Conservation (phyloP, 2,888 invertebrate species). For the Lepidocyrtinus sp. region DNA sequence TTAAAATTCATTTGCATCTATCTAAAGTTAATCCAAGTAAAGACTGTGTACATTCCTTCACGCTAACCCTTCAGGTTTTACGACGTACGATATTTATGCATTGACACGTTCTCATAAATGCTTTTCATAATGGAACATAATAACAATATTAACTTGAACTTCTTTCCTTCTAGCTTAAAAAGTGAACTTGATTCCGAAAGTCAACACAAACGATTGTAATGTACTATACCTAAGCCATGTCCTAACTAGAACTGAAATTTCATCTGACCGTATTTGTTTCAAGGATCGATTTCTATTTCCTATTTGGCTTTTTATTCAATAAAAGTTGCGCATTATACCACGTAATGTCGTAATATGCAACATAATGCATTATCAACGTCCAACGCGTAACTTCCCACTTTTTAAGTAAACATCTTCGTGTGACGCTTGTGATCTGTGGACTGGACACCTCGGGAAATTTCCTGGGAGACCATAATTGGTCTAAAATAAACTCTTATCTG, state of each 20-base stretch:
- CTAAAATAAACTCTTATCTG: background rate
- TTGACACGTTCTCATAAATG: background rate
- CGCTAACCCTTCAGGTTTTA: background rate
- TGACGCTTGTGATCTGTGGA: too few species aligned
- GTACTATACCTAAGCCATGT: background rate
- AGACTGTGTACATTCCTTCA: background rate
- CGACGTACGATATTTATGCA: background rate
- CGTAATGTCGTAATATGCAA: too few species aligned
- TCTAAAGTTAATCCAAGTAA: background rate
- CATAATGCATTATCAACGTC: too few species aligned
- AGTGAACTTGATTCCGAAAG: background rate
- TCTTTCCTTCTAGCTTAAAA: background rate
- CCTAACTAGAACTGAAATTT: background rate
- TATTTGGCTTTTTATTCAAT: background rate
- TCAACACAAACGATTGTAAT: background rate
- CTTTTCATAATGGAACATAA: background rate
- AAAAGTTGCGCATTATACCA: background rate
- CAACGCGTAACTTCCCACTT: too few species aligned
- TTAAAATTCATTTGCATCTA: background rate
- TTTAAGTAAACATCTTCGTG: too few species aligned
- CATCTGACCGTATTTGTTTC: background rate
- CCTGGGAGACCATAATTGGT: background rate
- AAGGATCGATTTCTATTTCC: background rate
- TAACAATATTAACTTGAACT: background rate
- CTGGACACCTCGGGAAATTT: background rate